phyloP scores from a whole-genome alignment of 2,113 vertebrate species.

The Vicugna pacos region DNA sequence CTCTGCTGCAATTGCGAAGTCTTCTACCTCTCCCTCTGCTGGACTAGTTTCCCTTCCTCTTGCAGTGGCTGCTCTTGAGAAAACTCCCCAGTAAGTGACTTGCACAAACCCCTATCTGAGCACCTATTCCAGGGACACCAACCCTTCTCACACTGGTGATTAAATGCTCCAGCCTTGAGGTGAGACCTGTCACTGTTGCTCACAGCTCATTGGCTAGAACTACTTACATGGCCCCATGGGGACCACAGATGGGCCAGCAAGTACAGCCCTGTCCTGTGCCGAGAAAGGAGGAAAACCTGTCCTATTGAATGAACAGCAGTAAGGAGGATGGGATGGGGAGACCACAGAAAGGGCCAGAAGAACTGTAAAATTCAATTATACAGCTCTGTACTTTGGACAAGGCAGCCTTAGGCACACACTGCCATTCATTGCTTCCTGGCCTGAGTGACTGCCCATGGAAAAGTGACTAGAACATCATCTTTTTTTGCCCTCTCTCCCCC shows the following conservation, averaged over 20 bases:
- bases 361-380: too few species aligned
- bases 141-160: not conserved
- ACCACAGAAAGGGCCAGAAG: not conserved
- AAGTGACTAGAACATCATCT: not conserved
- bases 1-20: not conserved
- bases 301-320: not conserved
- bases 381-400: not conserved
- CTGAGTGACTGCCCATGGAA: not conserved
- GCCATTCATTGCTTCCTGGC: not conserved
- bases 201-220: not conserved
- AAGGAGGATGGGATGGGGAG: not conserved
- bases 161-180: not conserved
- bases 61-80: not conserved
- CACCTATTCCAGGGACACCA: slow-evolving; percentile 7
- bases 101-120: not conserved
- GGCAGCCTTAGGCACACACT: not conserved
- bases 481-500: not conserved
- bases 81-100: not conserved
- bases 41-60: not conserved
- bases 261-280: not conserved
- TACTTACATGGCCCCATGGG: not conserved
- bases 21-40: not conserved
- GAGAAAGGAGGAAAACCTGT: not conserved
- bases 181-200: not conserved
- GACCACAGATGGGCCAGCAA: not conserved